These are phyloP conservation scores for Geotrupes spiniger DNA, from an alignment of 2,888 invertebrate species.

Conservation along the genomic window DNA sequence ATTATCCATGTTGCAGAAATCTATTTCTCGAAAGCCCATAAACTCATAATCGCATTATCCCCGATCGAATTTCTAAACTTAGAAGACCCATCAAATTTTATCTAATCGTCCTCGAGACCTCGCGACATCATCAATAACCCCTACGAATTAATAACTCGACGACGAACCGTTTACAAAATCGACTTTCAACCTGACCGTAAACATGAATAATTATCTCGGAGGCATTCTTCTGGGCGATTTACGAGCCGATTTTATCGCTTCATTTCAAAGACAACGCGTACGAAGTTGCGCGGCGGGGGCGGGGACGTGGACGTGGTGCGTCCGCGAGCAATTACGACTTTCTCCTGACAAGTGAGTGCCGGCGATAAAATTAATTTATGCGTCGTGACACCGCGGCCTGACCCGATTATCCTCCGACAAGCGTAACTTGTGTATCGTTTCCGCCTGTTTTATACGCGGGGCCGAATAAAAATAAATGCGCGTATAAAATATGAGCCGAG, in stretches of 20 bases:
- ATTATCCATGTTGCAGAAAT: no score
- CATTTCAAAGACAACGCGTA: conserved; percentile 26
- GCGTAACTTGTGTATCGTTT: conserved; percentile 42
- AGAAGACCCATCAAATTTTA: no score
- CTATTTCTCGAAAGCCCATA: no score
- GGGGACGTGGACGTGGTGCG: no score
- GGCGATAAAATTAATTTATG: conserved; percentile 41
- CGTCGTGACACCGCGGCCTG: conserved; percentile 41
- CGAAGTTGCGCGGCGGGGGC: no score
- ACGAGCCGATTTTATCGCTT: conserved; percentile 34
- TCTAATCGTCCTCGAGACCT: no score
- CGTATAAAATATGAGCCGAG: not conserved
- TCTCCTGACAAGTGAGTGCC: conserved; percentile 34
- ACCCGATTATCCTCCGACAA: conserved; percentile 43
- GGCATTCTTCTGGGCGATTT: conserved; percentile 24
- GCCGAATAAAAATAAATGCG: conserved; percentile 34
- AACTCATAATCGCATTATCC: no score
- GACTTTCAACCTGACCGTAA: conserved; percentile 19
- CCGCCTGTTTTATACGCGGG: conserved; percentile 32
- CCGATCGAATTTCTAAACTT: no score
- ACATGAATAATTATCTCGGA: conserved; percentile 34
- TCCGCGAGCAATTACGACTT: conserved; percentile 35
- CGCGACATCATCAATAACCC: no score
- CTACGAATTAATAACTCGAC: conserved; percentile 7
- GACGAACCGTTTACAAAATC: conserved; percentile 31